Evolutionary conservation across 1,140 invertebrate species (phyloP), one percentile per base, ranked within the genome.

Genomic region (Bombus soroeensis): DNA sequence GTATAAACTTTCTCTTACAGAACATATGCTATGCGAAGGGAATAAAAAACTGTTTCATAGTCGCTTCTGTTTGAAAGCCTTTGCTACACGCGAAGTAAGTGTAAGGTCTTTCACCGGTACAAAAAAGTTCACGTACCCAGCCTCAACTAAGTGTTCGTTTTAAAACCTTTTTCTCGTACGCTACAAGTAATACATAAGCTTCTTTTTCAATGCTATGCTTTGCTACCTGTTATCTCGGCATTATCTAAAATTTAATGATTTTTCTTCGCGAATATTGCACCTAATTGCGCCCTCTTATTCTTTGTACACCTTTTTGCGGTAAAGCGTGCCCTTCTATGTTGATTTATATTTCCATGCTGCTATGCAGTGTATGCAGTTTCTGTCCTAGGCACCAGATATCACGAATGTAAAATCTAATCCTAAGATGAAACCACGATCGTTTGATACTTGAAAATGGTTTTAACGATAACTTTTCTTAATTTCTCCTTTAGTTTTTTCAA

Each of bases 11-110:
- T 59, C 81, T 83, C 41, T 43, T 64, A n/a, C 37, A 75, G 64
- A 87, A 72, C 47, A 70, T 37, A 96, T 99, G 98, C 92, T 98
- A 97, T 93, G 98, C 97, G 96, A 99, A 99, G 88, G 98, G 81
- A 75, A 97, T 94, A 99, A 99, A 59, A 97, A 97, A 93, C 98
- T 97, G 91, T 83, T 94, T 94, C 34, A 95, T 90, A 88, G 95
- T 95, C 71, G 93, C 95, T 78, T 94, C 91, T 13, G 94, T 91
- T 32, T 96, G 96, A 94, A 97, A 97, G 32, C 96, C 96, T 95
- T 97, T 97, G 84, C 96, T 96, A 93, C 97, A 97, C 89, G 96
- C 95, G 28, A 95, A 95, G 91, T 97, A 97, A 28, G 96, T 95
- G 93, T 97, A 97, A 25, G 97, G 97, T 87, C 97, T 95, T 93